Evolutionary conservation across 2,113 vertebrate species (phyloP).

Genomic region (Heteronetta atricapilla): DNA sequence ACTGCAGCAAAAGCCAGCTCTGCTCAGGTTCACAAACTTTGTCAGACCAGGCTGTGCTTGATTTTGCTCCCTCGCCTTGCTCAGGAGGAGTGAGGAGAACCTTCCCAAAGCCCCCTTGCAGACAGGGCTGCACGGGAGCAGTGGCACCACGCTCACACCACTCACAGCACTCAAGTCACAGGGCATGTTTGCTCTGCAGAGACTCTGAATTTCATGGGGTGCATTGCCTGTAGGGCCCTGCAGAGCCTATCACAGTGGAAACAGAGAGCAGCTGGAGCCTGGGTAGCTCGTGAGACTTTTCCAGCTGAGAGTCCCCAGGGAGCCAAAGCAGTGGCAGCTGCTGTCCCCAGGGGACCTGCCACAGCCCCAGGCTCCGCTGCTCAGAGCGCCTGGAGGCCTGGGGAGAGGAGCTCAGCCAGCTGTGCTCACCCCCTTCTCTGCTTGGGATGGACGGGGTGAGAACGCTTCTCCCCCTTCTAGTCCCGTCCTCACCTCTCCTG

Average conservation of each 20-base stretch:
- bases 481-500: neutral
- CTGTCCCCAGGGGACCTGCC: neutral
- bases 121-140: neutral
- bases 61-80: neutral
- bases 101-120: neutral
- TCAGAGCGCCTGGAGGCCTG: neutral
- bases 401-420: neutral
- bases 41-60: neutral
- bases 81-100: neutral
- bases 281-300: neutral
- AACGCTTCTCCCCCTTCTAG: neutral
- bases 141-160: too few relatives aligned
- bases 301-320: neutral
- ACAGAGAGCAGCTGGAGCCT: neutral
- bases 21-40: neutral
- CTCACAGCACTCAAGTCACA: accelerated
- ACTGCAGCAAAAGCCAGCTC: neutral
- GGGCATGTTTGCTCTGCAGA: neutral
- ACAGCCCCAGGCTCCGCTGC: neutral
- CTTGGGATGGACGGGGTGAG: accelerated
- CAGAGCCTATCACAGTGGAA: neutral
- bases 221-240: neutral
- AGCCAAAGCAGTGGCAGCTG: neutral
- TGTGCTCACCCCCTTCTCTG: accelerated
- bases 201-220: neutral